These are phyloP conservation scores for Danionella dracula DNA, from an alignment of 2,797 vertebrate genomes.

Conservation along the genomic window DNA sequence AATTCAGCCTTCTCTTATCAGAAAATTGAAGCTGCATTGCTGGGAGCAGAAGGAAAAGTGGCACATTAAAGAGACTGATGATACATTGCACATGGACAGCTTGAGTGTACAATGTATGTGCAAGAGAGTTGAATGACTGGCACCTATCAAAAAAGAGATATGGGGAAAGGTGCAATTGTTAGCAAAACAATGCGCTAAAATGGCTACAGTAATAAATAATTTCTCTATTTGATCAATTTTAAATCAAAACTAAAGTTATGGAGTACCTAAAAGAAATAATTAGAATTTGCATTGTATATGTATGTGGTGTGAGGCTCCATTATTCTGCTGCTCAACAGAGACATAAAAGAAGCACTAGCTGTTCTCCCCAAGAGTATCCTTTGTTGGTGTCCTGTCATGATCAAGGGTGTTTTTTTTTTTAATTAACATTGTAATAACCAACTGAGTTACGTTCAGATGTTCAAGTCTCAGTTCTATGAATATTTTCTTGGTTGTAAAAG, in stretches of 20 bases:
- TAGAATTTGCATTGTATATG: not conserved
- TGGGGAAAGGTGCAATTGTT: not conserved
- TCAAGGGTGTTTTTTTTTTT: conserved; percentile 10
- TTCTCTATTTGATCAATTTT: not conserved
- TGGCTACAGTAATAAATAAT: not conserved
- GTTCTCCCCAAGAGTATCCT: not conserved
- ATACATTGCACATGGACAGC: conserved; percentile 12
- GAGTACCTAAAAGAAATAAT: not conserved
- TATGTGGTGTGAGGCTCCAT: not conserved
- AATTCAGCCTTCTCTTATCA: conserved; percentile 68
- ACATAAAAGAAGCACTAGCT: conserved; percentile 4
- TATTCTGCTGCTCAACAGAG: not conserved
- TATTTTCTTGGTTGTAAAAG: no score
- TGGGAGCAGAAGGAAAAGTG: conserved; percentile 49
- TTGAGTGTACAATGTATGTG: conserved; percentile 20
- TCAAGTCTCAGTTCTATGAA: not conserved
- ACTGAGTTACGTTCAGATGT: not conserved
- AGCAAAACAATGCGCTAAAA: not conserved
- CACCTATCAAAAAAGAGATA: conserved; percentile 2
- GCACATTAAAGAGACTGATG: conserved; percentile 58
- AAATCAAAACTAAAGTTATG: not conserved
- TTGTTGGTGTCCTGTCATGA: not conserved
- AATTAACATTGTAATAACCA: not conserved
- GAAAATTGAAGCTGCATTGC: conserved; percentile 72
- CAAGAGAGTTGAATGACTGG: conserved; percentile 12